phyloP scores from a whole-genome alignment of 2,797 vertebrate genomes.

The Glyptemys insculpta region DNA sequence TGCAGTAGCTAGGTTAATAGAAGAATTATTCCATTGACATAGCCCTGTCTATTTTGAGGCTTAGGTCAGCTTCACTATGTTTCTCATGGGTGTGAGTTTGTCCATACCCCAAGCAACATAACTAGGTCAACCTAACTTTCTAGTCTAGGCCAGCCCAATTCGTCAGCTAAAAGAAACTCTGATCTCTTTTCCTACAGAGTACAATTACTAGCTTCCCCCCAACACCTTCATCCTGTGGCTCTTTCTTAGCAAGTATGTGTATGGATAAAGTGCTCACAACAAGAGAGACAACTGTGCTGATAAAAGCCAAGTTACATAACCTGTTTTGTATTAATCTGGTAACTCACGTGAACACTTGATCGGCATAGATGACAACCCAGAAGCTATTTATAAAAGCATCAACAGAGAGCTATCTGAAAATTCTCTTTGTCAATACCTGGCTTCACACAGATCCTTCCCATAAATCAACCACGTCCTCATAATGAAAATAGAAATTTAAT shows the following conservation, averaged over 20 bases:
- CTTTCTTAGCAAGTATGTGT: background rate
- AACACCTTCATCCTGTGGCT: background rate
- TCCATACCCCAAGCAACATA: background rate
- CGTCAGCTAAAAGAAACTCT: background rate
- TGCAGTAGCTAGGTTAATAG: background rate
- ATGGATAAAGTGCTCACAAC: background rate
- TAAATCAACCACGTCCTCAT: slow-evolving; percentile 56
- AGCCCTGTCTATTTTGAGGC: background rate
- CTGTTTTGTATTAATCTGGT: background rate
- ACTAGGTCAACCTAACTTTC: background rate
- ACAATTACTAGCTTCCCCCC: background rate
- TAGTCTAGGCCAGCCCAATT: background rate
- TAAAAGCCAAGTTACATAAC: slow-evolving; percentile 9
- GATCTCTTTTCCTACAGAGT: background rate
- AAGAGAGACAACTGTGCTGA: background rate
- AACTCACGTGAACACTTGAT: background rate
- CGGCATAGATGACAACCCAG: background rate
- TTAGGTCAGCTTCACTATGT: background rate
- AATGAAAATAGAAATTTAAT: slow-evolving; percentile 84
- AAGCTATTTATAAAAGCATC: slow-evolving; percentile 39
- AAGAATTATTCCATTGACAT: background rate
- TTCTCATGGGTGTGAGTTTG: background rate
- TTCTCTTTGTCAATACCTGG: slow-evolving; percentile 31
- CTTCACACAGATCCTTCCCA: slow-evolving; percentile 56
- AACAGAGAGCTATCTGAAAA: background rate